A percentile compares a stretch with the other conserved stretches of the same genome.
phyloP scores from a whole-genome alignment of 2,113 vertebrate species.

The Corythoichthys intestinalis region DNA sequence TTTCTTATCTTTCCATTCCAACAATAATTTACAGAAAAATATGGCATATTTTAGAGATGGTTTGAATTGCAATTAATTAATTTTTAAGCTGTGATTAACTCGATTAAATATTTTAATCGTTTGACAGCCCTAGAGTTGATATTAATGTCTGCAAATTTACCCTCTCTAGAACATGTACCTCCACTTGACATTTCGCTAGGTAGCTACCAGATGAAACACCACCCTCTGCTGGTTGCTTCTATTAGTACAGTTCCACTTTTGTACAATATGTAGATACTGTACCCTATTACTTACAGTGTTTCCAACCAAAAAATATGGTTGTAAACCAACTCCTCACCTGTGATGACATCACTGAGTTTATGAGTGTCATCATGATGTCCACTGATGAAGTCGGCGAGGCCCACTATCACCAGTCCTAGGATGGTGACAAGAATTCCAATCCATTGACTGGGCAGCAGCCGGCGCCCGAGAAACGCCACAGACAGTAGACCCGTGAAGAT shows the following conservation, averaged over 20 bases:
- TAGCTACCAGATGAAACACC: no score
- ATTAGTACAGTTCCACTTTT: no score
- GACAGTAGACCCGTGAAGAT: slow-evolving; percentile 92
- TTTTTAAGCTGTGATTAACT: no score
- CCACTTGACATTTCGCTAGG: not conserved
- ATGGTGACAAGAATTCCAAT: slow-evolving; percentile 86
- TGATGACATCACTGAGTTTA: slow-evolving; percentile 84
- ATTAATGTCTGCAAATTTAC: not conserved
- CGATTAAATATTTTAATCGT: no score
- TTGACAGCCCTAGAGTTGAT: not conserved
- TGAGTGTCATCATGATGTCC: slow-evolving; percentile 53
- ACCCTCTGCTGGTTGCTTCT: no score
- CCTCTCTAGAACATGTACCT: not conserved
- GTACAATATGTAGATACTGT: no score
- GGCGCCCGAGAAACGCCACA: slow-evolving; percentile 84
- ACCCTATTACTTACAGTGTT: no score
- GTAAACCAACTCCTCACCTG: slow-evolving; percentile 67
- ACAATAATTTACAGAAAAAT: no score
- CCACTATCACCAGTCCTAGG: slow-evolving; percentile 85
- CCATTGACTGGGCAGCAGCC: slow-evolving; percentile 81
- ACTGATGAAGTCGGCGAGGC: slow-evolving; percentile 80
- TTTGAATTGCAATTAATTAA: no score
- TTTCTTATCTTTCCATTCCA: no score
- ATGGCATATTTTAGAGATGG: no score
- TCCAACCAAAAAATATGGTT: not conserved